phyloP scores from a whole-genome alignment of 2,888 invertebrate species.

The Morpho deidamia region DNA sequence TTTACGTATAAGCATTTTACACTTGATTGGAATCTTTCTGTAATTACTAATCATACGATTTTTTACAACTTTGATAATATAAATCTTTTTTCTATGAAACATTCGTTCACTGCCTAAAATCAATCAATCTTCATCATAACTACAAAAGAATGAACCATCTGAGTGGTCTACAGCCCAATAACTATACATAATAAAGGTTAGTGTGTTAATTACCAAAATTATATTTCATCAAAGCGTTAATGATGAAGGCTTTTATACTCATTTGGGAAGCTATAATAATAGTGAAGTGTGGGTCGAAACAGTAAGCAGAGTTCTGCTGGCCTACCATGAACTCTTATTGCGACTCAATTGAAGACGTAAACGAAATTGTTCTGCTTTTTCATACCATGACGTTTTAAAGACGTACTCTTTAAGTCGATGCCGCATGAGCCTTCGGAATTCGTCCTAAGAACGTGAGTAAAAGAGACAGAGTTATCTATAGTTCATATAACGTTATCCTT shows the following conservation, averaged over 20 bases:
- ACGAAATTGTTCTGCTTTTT: too few relatives aligned
- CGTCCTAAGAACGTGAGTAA: too few relatives aligned
- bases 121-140: conserved; percentile 14
- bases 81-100: background rate
- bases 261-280: conserved; percentile 11
- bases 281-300: background rate
- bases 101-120: background rate
- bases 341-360: too few relatives aligned
- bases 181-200: conserved; percentile 13
- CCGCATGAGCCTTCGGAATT: too few relatives aligned
- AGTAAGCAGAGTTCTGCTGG: background rate
- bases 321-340: too few relatives aligned
- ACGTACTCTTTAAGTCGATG: too few relatives aligned
- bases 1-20: too few relatives aligned
- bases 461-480: too few relatives aligned
- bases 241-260: conserved; percentile 8
- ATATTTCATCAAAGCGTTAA: conserved; percentile 8
- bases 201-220: conserved; percentile 14
- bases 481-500: too few relatives aligned
- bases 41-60: background rate
- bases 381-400: too few relatives aligned
- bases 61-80: background rate
- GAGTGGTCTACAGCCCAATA: conserved; percentile 5
- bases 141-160: conserved; percentile 7
- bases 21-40: too few relatives aligned